Evolutionary conservation across 2,113 vertebrate species (phyloP), one percentile per base, ranked within the genome.

Genomic region (Oriolus oriolus): DNA sequence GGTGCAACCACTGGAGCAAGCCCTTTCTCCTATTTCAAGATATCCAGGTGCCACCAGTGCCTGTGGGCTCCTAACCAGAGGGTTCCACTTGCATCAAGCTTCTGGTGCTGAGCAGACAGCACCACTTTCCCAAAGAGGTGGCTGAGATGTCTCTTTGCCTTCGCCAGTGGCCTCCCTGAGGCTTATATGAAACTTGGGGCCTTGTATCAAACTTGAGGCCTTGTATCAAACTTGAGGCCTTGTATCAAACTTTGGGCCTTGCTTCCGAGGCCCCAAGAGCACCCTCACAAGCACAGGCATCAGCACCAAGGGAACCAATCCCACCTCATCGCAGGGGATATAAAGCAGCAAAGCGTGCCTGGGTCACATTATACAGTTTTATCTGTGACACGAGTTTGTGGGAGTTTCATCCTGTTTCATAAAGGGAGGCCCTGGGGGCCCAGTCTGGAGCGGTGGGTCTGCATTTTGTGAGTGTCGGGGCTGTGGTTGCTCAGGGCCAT

Each of bases 371-470:
- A 8, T 21, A 7, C 11, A 19, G 31, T 9, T 76, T 61, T 41
- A 23, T 31, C 10, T 31, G 22, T 31, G 30, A 27, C 14, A 22
- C 10, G 17, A 17, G 11, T 41, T 61, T 3, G 6, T 4, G 21
- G n/a, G 20, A 13, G 4, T 9, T 82, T 39, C 9, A 6, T 14
- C 28, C 61, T 83, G n/a, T 14, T 61, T 53, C 8, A 6, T 37
- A 31, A 54, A 69, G 11, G 17, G 16, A 53, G 28, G 27, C 9
- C 33, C 14, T 15, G 10, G 11, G 28, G 27, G 13, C 5, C 41
- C 41, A 63, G 0, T 11, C 41, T 35, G 50, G 31, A 70, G 56
- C 0, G 1, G 18, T 2, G 0, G 16, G 13, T 28, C 22, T 77
- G 31, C 7, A 28, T 70, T 70, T 56, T 26, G 4, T 49, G 63